Percentiles rank a stretch among this genome's conserved stretches.
Conservation (phyloP, 2,888 invertebrate genomes). For the Hoplodrina ambigua region DNA sequence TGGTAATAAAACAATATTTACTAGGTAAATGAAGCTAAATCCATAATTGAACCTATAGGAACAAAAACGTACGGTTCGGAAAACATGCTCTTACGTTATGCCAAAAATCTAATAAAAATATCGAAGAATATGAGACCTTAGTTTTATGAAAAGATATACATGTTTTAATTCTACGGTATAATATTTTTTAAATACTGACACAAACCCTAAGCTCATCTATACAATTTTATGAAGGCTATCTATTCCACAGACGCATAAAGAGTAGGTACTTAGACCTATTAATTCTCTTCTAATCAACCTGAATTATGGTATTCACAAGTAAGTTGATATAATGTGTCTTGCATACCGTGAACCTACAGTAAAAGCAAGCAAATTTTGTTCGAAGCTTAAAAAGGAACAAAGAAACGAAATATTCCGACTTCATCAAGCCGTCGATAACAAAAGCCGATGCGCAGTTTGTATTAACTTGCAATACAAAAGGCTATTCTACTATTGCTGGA, state of each 20-base stretch:
- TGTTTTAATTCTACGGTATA: slow-evolving; percentile 39
- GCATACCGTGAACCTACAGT: not conserved
- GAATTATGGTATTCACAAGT: no score
- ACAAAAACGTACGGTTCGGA: slow-evolving; percentile 25
- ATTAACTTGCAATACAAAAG: slow-evolving; percentile 32
- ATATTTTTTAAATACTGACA: slow-evolving; percentile 29
- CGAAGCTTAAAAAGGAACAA: slow-evolving; percentile 22
- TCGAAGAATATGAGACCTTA: slow-evolving; percentile 38
- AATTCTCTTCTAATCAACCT: no score
- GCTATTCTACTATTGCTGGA: no score
- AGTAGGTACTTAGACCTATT: no score
- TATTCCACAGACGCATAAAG: no score
- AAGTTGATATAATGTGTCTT: no score
- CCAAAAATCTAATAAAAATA: slow-evolving; percentile 56
- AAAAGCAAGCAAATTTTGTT: slow-evolving; percentile 18
- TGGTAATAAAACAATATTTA: not conserved
- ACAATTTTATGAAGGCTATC: not conserved
- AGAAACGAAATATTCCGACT: slow-evolving; percentile 18
- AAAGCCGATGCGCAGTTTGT: slow-evolving; percentile 19
- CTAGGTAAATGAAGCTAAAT: slow-evolving; percentile 20
- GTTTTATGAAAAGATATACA: slow-evolving; percentile 47
- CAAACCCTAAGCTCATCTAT: slow-evolving; percentile 20
- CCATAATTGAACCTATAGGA: slow-evolving; percentile 32
- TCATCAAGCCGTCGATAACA: slow-evolving; percentile 17
- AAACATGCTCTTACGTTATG: slow-evolving; percentile 49